phyloP scores from a whole-genome alignment of 2,888 invertebrate genomes.

The Eilema depressum region DNA sequence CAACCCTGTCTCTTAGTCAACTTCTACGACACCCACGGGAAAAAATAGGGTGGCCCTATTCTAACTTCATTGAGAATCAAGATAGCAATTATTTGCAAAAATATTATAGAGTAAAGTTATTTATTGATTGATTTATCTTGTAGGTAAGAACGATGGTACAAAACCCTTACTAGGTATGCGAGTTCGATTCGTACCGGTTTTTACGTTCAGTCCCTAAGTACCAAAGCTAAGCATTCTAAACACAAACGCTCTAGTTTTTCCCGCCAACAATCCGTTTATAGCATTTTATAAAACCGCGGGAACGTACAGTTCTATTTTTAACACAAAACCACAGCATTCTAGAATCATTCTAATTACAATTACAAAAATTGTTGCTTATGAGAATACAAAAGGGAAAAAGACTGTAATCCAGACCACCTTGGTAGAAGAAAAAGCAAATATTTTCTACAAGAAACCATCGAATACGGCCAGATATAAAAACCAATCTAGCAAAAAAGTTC shows the following conservation, averaged over 20 bases:
- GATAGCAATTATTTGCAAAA: not conserved
- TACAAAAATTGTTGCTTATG: slow-evolving; percentile 5
- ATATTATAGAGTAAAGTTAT: no score
- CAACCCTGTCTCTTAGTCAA: no score
- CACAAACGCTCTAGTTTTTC: slow-evolving; percentile 1
- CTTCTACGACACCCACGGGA: no score
- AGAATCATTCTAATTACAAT: slow-evolving; percentile 16
- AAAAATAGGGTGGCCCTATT: no score
- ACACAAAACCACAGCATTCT: not conserved
- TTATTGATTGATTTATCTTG: no score
- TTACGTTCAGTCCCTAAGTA: not conserved
- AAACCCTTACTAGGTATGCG: not conserved
- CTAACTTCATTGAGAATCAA: no score
- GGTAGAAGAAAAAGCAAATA: slow-evolving; percentile 61
- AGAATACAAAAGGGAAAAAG: slow-evolving; percentile 23
- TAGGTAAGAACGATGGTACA: not conserved
- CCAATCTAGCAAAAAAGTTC: slow-evolving; percentile 71
- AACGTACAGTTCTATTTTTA: slow-evolving; percentile 7
- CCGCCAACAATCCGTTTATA: not conserved
- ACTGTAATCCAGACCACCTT: slow-evolving; percentile 66
- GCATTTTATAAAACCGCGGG: slow-evolving; percentile 4
- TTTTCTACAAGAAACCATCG: slow-evolving; percentile 66
- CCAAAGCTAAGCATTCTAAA: not conserved
- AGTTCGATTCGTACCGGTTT: not conserved
- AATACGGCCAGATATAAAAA: slow-evolving; percentile 72